phyloP scores from a whole-genome alignment of 2,888 invertebrate species.

The Tiliacea aurago region DNA sequence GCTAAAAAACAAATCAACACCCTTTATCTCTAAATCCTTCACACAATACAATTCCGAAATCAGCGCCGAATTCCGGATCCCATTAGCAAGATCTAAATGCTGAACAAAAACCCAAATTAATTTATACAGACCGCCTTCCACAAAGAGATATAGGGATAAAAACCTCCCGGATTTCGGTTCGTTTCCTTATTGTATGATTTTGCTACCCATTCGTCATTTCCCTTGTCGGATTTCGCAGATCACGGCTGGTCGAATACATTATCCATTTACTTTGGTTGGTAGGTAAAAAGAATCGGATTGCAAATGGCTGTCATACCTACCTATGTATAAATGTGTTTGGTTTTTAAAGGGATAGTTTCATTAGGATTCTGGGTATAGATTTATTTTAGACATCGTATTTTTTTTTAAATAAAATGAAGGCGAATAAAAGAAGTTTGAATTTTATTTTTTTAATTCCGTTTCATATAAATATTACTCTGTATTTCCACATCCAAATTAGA shows the following conservation, averaged over 20 bases:
- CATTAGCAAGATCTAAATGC: slow-evolving; percentile 52
- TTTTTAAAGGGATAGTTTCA: slow-evolving; percentile 30
- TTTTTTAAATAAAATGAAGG: background rate
- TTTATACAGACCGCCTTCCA: slow-evolving; percentile 62
- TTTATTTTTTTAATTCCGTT: background rate
- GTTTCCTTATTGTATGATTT: slow-evolving; percentile 81
- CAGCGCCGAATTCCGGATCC: slow-evolving; percentile 37
- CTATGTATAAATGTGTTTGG: slow-evolving; percentile 42
- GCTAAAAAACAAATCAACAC: slow-evolving; percentile 45
- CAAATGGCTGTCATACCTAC: slow-evolving; percentile 57
- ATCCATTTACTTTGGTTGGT: slow-evolving; percentile 71
- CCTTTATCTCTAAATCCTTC: slow-evolving; percentile 34
- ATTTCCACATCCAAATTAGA: background rate
- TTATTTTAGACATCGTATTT: background rate
- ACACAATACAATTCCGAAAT: slow-evolving; percentile 53
- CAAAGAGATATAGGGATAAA: slow-evolving; percentile 65
- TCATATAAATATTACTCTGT: background rate
- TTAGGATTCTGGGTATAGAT: background rate
- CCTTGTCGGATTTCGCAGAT: slow-evolving; percentile 71
- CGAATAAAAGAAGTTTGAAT: no score
- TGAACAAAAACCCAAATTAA: slow-evolving; percentile 69
- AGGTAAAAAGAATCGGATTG: slow-evolving; percentile 72
- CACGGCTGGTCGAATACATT: slow-evolving; percentile 78
- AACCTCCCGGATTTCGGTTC: slow-evolving; percentile 65
- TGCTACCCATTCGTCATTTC: slow-evolving; percentile 80